Evolutionary conservation across 2,888 invertebrate species (phyloP), one percentile per base, ranked within the genome.

Genomic region (Lamellibrachia satsuma): DNA sequence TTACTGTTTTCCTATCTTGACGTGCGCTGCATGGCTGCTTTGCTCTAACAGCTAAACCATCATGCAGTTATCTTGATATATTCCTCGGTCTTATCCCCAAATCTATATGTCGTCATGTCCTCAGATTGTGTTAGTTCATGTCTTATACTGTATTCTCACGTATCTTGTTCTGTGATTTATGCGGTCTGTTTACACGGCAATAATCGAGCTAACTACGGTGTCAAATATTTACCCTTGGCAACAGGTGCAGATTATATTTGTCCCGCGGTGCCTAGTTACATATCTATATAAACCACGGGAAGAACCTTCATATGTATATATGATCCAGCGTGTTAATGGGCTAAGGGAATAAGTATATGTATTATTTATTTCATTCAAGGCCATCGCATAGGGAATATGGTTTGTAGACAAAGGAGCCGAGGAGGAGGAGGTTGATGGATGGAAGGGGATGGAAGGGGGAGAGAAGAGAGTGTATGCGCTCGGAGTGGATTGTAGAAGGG

Each of bases 121-220:
- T 75, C n/a, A 75, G 75, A 75, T 75, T 75, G 75, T 75, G 11
- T 75, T 75, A 75, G 15, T 75, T 22, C 75, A 75, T 15, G 15
- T 75, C 15, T 75, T 75, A 75, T 22, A 75, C 75, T 6, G 15
- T 75, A 75, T 22, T 75, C 75, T 75, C n/a, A 22, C 2, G 57
- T 57, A 57, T 57, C 75, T 6, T 75, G 22, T 75, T 75, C 75
- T 75, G 75, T 75, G 75, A 75, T 75, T 15, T 75, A 75, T 6
- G 75, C 75, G 75, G 15, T 22, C 75, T 75, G 75, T 75, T 75
- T 75, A 75, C 75, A 75, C 75, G 75, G n/a, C 75, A 75, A 75
- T 75, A 75, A 22, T 75, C 15, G 75, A 15, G 75, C 75, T 75
- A 75, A 15, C 75, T 75, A 75, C 75, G 75, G 75, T n/a, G 22